Evolutionary conservation across 2,113 vertebrate species (phyloP).

Genomic region (Rhea pennata): DNA sequence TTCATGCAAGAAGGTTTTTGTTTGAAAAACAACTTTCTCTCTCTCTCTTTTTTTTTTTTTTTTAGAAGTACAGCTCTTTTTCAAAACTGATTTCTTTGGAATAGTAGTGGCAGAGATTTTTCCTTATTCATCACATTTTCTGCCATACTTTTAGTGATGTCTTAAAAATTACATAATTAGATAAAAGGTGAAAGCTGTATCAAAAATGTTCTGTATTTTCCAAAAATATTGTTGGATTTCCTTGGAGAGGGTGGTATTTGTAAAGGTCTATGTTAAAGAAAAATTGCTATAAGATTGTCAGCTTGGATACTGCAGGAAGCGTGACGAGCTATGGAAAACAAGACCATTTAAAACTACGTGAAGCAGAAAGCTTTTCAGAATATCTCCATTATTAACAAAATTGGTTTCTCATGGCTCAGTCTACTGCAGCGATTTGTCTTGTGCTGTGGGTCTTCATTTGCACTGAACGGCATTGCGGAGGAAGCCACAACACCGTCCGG

Average conservation of each 20-base stretch:
- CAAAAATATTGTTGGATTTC: neutral
- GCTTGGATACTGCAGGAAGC: neutral
- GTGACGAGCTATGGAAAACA: neutral
- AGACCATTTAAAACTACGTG: neutral
- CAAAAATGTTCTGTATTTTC: neutral
- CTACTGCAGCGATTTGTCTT: neutral
- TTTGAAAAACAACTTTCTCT: neutral
- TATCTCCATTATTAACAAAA: neutral
- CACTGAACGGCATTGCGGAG: neutral
- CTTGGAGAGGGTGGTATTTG: neutral
- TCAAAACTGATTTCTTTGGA: neutral
- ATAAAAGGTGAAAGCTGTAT: neutral
- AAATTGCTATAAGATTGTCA: neutral
- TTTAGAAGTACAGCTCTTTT: neutral
- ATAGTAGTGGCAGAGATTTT: neutral
- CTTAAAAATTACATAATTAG: neutral
- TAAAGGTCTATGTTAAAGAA: neutral
- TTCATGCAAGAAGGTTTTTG: neutral
- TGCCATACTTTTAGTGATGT: neutral
- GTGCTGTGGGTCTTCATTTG: neutral
- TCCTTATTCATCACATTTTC: neutral
- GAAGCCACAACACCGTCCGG: neutral
- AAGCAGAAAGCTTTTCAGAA: conserved; percentile 22
- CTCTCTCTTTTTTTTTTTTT: neutral
- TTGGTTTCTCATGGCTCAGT: conserved; percentile 6